These are phyloP conservation scores for Octonoba sinensis DNA, from an alignment of 2,888 invertebrate genomes.

Conservation along the genomic window DNA sequence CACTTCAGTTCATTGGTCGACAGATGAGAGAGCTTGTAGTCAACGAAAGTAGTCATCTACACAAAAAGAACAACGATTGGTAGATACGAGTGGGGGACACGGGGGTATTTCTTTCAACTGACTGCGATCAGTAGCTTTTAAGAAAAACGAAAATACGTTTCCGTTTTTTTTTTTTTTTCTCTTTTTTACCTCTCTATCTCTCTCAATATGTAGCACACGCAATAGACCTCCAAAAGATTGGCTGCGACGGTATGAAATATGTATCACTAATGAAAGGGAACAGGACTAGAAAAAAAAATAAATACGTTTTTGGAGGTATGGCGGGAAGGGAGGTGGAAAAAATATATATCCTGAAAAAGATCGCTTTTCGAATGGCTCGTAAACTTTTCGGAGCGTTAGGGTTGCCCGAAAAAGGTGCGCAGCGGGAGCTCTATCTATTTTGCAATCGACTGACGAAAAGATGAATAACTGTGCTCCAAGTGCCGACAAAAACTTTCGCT, in stretches of 20 bases:
- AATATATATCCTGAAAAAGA: neutral
- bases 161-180: neutral
- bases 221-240: slow-evolving; percentile 15
- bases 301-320: neutral
- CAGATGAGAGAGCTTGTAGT: neutral
- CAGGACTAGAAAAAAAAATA: slow-evolving; percentile 4
- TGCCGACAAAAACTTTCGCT: slow-evolving; percentile 2
- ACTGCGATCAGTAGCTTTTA: slow-evolving; percentile 7
- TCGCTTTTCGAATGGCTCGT: slow-evolving; percentile 14
- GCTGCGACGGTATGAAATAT: slow-evolving; percentile 16
- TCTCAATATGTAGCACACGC: slow-evolving; percentile 4
- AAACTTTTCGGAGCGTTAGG: slow-evolving; percentile 13
- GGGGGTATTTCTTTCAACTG: too few relatives aligned
- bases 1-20: slow-evolving; percentile 20
- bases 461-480: slow-evolving; percentile 16
- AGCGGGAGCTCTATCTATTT: slow-evolving; percentile 20
- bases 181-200: neutral
- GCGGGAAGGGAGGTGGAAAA: neutral
- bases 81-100: neutral
- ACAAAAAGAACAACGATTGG: slow-evolving; percentile 11
- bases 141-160: slow-evolving; percentile 11
- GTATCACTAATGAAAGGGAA: slow-evolving; percentile 41
- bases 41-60: slow-evolving; percentile 13
- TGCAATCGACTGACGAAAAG: slow-evolving; percentile 16
- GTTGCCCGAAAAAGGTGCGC: slow-evolving; percentile 9